Base-by-base conservation (phyloP, 2,888 invertebrate genomes). In the Tribolium freemani region DNA sequence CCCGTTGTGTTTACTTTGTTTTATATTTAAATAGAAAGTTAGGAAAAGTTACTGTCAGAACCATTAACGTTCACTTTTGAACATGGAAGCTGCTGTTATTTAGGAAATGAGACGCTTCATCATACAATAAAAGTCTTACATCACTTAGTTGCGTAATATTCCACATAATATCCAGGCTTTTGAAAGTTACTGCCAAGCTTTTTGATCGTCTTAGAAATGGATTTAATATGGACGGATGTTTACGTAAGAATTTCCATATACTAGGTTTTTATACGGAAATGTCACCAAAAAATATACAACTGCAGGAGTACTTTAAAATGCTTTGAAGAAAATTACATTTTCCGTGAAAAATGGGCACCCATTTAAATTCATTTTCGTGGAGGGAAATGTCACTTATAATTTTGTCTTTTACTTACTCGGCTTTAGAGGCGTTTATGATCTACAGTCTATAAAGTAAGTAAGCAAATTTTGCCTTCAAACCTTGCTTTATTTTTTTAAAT, bases 11-110 rank as follows among this genome's bases (percentile, higher is more conserved):
- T 67, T 56, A 21, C 21, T 60, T 31, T 50, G 38, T 63, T 63
- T 11, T 58, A 45, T 58, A 45, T 57, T 57, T 51, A 54, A 58
- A 51, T 26, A 50, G 48, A 38, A 54, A 54, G 30, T 63, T 61
- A 50, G 48, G 60, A 61, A 51, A 53, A 45, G 64, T 66, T 57
- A 16, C 48, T 57, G 70, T 63, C 70, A 70, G 38, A 48, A 70
- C 13, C 54, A 70, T 64, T 58, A 68, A 68, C 38, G 48, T 46
- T 48, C 66, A 30, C 54, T 54, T 67, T 67, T 31, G n/a, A 10
- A 64, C 31, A 44, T 30, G 38, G 31, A 38, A 11, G 51, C 64
- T 50, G 38, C 50, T 53, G 50, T 51, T 53, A 64, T 64, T 51
- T 53, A 20, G 46, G 44, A 60, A 60, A 60, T 60, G 46, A 46